Conservation (phyloP, 2,888 invertebrate genomes). For the Malachius bipustulatus region DNA sequence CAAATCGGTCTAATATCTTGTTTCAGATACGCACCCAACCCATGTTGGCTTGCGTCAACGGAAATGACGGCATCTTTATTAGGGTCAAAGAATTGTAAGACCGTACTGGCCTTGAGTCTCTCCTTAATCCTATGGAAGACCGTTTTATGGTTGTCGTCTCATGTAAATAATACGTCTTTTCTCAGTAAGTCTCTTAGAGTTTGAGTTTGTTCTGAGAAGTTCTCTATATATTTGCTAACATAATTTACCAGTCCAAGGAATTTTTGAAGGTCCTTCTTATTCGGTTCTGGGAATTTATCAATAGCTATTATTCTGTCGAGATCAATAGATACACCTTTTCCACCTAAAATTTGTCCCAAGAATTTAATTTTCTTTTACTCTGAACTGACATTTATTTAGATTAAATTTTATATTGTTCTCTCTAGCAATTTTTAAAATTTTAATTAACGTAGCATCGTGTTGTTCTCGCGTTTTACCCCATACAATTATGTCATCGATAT, state of each 20-base stretch:
- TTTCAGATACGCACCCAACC: conserved; percentile 18
- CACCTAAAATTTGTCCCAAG: conserved; percentile 14
- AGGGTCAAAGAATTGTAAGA: conserved; percentile 15
- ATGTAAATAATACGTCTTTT: conserved; percentile 4
- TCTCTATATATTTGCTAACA: conserved; percentile 4
- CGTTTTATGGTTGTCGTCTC: conserved; percentile 7
- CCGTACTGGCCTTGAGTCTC: conserved; percentile 5
- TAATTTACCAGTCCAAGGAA: too few species aligned
- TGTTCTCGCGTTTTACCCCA: conserved; percentile 11
- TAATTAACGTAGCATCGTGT: conserved; percentile 10
- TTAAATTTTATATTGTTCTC: conserved; percentile 11
- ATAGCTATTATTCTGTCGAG: too few species aligned
- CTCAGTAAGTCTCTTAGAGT: conserved; percentile 4
- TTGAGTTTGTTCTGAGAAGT: conserved; percentile 5
- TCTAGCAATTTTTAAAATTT: too few species aligned
- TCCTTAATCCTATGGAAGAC: conserved; percentile 14
- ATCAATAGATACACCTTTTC: conserved; percentile 12
- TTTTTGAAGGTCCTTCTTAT: too few species aligned
- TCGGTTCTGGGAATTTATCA: too few species aligned
- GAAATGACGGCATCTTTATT: conserved; percentile 13
- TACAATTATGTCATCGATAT: conserved; percentile 17
- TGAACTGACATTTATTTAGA: conserved; percentile 2
- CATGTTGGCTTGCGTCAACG: conserved; percentile 18
- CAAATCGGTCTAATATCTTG: conserved; percentile 16
- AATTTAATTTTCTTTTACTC: conserved; percentile 13